Conservation (phyloP, 2,113 vertebrate genomes). For the Corvus hawaiiensis region DNA sequence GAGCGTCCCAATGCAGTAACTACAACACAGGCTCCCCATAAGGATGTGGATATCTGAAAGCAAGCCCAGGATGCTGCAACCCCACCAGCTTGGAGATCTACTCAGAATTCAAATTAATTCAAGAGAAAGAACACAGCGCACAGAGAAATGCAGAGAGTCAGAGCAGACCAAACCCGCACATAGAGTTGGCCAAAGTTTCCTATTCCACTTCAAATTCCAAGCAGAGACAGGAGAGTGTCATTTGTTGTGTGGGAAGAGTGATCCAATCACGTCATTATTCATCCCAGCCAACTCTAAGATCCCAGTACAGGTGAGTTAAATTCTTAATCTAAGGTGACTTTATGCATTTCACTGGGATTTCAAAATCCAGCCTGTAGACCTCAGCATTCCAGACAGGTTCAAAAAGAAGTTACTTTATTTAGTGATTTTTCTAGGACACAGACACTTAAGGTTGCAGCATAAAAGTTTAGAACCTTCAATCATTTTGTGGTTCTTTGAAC, state of each 20-base stretch:
- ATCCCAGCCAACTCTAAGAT: background rate
- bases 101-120: background rate
- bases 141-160: background rate
- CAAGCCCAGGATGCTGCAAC: background rate
- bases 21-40: rapidly evolving
- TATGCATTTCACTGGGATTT: background rate
- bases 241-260: background rate
- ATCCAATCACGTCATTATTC: background rate
- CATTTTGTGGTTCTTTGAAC: background rate
- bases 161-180: background rate
- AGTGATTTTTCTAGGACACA: background rate
- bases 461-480: background rate
- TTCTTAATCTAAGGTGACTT: background rate
- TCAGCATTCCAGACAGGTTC: background rate
- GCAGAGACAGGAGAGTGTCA: background rate
- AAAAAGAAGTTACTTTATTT: background rate
- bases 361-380: background rate
- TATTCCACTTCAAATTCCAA: background rate
- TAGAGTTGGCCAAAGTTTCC: background rate
- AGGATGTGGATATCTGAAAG: background rate
- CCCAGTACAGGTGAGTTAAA: background rate
- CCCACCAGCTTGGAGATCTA: background rate
- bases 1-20: background rate
- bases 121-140: background rate
- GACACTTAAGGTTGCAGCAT: background rate